Evolutionary conservation across 2,113 vertebrate species (phyloP), one percentile per base, ranked within the genome.

Genomic region (Cyprinodon brontotheroides): DNA sequence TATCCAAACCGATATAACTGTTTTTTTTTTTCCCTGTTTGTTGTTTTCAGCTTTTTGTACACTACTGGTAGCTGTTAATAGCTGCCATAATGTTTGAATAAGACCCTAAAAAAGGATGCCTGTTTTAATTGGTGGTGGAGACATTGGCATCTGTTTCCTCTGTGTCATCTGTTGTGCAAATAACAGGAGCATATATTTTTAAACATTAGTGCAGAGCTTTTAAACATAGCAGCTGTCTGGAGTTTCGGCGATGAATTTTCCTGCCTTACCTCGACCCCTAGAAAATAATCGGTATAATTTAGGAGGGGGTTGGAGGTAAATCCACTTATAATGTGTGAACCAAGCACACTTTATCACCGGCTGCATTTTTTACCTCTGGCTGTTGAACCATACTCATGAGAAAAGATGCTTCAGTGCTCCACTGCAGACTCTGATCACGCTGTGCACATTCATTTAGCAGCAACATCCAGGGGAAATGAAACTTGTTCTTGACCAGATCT

Each of bases 361-460:
- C 86, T 85, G 74, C 82, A 78, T 82, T 89, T 87, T 89, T 83
- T 86, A 80, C 73, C 79, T 85, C 86, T 85, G 88, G 88, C 90
- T 82, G 76, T 47, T 62, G 71, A 78, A 86, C 83, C 85, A 84
- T 79, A 85, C 88, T 92, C 86, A 82, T 63, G 87, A 89, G 91
- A 87, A 79, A 83, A 79, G 75, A 87, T 86, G 81, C 82, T 79
- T 86, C 68, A 17, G 70, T 86, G 86, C 68, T 74, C 69, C 39
- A 63, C 81, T 85, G 82, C 78, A 82, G 73, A 84, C 78, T 84
- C 84, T 84, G 81, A 90, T 85, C 87, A 85, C 68, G 43, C 86
- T 78, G 75, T 81, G 70, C 73, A 89, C 87, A 93, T 92, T 90
- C 88, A 79, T 89, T 89, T 82, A 86, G 73, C 88, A 75, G 67